phyloP scores from a whole-genome alignment of 1,140 invertebrate genomes.

The Bombus terrestris region DNA sequence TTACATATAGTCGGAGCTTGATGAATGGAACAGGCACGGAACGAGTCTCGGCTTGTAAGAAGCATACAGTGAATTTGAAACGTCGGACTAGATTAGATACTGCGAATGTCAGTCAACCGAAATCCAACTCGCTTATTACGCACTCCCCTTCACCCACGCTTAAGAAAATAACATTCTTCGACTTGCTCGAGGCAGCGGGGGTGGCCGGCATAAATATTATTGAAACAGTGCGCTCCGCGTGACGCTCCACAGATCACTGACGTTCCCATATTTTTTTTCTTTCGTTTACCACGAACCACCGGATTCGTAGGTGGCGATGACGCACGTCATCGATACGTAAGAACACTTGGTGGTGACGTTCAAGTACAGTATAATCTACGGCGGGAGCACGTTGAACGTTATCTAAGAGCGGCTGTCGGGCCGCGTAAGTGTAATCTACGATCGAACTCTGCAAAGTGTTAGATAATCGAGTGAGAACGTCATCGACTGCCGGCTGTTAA shows the following conservation, averaged over 20 bases:
- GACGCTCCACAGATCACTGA: slow-evolving; percentile 45
- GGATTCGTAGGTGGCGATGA: slow-evolving; percentile 26
- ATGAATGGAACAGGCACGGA: background rate
- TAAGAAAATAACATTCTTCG: slow-evolving; percentile 33
- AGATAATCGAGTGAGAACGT: slow-evolving; percentile 35
- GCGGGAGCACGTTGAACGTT: background rate
- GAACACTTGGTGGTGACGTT: slow-evolving; percentile 30
- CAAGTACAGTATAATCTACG: slow-evolving; percentile 30
- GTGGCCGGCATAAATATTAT: slow-evolving; percentile 47
- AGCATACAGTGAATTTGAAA: background rate
- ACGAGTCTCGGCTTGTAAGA: background rate
- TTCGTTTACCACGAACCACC: slow-evolving; percentile 33
- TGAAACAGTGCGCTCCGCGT: slow-evolving; percentile 12
- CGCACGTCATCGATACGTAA: slow-evolving; percentile 41
- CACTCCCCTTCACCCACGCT: slow-evolving; percentile 17
- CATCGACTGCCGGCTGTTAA: slow-evolving; percentile 1
- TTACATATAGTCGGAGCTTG: background rate
- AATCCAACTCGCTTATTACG: slow-evolving; percentile 10
- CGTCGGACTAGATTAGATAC: slow-evolving; percentile 1
- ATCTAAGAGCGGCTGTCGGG: background rate
- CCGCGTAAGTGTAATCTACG: slow-evolving; percentile 25
- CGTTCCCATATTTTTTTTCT: background rate
- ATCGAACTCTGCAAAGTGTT: slow-evolving; percentile 16
- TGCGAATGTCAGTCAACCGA: slow-evolving; percentile 23
- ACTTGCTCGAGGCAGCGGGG: slow-evolving; percentile 5